Evolutionary conservation across 2,888 invertebrate genomes (phyloP), one percentile per base, ranked within the genome.

Genomic region (Eupithecia subumbrata): DNA sequence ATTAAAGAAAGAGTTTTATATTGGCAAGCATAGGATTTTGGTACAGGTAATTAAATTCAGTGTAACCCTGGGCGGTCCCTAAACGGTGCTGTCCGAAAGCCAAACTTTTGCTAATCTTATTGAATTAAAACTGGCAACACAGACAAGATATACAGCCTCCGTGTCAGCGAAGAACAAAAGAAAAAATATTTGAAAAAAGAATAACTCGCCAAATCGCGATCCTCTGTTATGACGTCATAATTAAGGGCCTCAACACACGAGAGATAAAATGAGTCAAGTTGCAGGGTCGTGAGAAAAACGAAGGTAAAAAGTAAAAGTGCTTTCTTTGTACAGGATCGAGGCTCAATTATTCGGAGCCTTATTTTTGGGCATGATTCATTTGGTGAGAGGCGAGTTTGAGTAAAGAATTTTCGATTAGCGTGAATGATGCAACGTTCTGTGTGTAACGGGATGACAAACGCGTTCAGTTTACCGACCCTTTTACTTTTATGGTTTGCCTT

Each of bases 291-390:
- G 90, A 91, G 86, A 83, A 85, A 85, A 85, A 85, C 84, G 84
- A 87, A 88, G 84, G 88, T 77, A 91, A 93, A 93, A 93, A 93
- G 94, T 94, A 94, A 94, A 90, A 93, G 94, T 92, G 84, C 91
- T 92, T 91, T 93, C 94, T 93, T 94, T 92, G 90, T 91, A 90
- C 90, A 89, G 88, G 89, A 60, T 60, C 60, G 60, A 92, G 88
- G 87, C 88, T 90, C 90, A 89, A 90, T 92, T 90, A 92, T 90
- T 73, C 85, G 86, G 86, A 87, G 81, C 85, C 87, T 90, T 88
- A 89, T 92, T 92, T 91, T 87, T 84, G 87, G 80, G 87, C 88
- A 88, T 93, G 92, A 93, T 93, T 94, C 93, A 93, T 91, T 89
- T 89, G 84, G 86, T 84, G 90, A 89, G 88, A 89, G 89, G 89